Evolutionary conservation across 2,888 invertebrate species (phyloP).

Genomic region (Polia nebulosa): DNA sequence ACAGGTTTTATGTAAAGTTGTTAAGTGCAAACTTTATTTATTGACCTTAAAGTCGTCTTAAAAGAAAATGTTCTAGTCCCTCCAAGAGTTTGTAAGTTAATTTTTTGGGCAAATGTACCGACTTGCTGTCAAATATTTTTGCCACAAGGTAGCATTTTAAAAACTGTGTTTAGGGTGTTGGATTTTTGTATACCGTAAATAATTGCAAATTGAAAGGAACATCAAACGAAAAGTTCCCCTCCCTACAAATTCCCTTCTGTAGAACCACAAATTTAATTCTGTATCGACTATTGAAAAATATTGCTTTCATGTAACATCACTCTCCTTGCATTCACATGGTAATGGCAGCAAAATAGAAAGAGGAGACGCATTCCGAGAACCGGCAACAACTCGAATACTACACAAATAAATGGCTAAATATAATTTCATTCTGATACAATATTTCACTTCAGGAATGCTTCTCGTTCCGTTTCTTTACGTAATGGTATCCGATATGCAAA

Average conservation of each 20-base stretch:
- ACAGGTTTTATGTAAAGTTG: conserved; percentile 16
- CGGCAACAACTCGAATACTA: conserved; percentile 66
- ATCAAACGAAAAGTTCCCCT: conserved; percentile 68
- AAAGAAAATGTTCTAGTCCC: background rate
- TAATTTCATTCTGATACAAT: conserved; percentile 71
- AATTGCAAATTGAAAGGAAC: conserved; percentile 62
- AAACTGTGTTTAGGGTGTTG: conserved; percentile 6
- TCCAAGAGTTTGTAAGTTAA: background rate
- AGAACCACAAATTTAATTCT: conserved; percentile 82
- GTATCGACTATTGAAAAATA: conserved; percentile 81
- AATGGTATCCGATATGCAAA: conserved; percentile 79
- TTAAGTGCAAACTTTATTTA: conserved; percentile 7
- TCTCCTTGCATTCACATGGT: conserved; percentile 78
- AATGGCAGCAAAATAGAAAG: conserved; percentile 79
- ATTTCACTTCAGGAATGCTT: conserved; percentile 63
- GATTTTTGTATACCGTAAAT: conserved; percentile 43
- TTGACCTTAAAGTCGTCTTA: background rate
- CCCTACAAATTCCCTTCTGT: conserved; percentile 70
- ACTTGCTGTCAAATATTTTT: conserved; percentile 4
- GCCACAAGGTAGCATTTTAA: background rate
- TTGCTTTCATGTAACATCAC: conserved; percentile 79
- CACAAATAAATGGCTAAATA: conserved; percentile 72
- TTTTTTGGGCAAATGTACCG: background rate
- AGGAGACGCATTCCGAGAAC: conserved; percentile 66
- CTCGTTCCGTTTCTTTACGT: conserved; percentile 64